Evolutionary conservation across 2,888 invertebrate genomes (phyloP), one percentile per base, ranked within the genome.

Genomic region (Torymus aiolomorphi): DNA sequence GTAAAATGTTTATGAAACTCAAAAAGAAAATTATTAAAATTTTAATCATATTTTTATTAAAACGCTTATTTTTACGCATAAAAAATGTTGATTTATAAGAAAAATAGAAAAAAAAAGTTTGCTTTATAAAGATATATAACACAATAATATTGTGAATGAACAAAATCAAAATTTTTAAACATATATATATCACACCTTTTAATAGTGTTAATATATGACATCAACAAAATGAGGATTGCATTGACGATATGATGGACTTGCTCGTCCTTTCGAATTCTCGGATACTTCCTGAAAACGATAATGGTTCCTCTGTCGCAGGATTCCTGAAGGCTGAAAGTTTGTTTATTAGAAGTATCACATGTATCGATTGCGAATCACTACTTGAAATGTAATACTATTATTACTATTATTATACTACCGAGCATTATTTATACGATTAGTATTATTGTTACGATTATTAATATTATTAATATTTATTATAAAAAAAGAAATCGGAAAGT

Each of bases 311-410:
- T 24, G 49, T 82, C 76, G 76, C 83, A 82, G 76, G 76, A 83
- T 83, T 85, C 76, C 67, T 86, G 83, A 84, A 87, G 85, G 85
- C 85, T 87, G 85, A 86, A 74, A 73, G 51, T 74, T 49, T 42
- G 56, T 84, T 84, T 83, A 73, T 84, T 85, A 80, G 71, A 84
- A 74, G 67, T 42, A 42, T 78, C 73, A 78, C 61, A 69, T 69
- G 67, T 73, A 78, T 61, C 61, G 62, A 74, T 78, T 78, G 65
- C 67, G 63, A 74, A 73, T 78, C 67, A 78, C 72, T 61, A 49
- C 61, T 78, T 59, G 42, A 76, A 24, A 49, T 69, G 14, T 69
- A 76, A 71, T 77, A 62, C 70, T 78, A 71, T 67, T 75, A 69
- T 54, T 79, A 59, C 54, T 79, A 56, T 74, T 59, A 74, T 74